Evolutionary conservation across 2,888 invertebrate species (phyloP).

Genomic region (Rugalucina vietnamica): DNA sequence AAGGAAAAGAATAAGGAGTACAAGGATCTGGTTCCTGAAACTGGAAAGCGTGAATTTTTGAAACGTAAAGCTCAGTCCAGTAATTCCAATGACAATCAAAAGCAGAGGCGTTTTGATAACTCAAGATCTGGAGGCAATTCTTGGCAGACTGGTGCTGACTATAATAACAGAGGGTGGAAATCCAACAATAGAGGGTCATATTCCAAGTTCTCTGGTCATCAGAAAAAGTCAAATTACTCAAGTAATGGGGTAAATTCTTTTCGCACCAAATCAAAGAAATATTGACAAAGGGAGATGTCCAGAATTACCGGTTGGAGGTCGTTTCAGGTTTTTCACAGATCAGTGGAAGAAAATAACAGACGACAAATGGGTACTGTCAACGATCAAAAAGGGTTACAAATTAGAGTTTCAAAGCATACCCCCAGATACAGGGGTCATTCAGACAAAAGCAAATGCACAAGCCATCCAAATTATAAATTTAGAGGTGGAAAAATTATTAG

Average conservation of each 20-base stretch:
- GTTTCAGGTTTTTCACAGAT: not conserved
- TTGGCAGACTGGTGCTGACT: not conserved
- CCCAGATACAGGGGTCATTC: constrained; percentile 25
- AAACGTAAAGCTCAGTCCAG: not conserved
- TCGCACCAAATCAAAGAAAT: constrained; percentile 24
- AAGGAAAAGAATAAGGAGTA: constrained; percentile 42
- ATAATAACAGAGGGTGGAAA: not conserved
- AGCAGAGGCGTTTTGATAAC: not conserved
- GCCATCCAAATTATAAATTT: constrained; percentile 19
- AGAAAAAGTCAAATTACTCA: not conserved
- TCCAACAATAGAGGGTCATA: not conserved
- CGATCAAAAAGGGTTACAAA: constrained; percentile 23
- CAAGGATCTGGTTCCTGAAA: constrained; percentile 32
- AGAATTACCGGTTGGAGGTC: constrained; percentile 50
- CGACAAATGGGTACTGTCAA: constrained; percentile 28
- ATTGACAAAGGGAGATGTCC: constrained; percentile 1
- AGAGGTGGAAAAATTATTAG: constrained; percentile 40
- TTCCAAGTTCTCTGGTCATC: not conserved
- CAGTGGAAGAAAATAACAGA: constrained; percentile 35
- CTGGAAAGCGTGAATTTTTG: not conserved
- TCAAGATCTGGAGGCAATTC: no score
- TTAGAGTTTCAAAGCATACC: constrained; percentile 23
- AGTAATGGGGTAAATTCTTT: constrained; percentile 20
- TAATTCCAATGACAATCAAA: not conserved
- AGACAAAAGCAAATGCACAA: constrained; percentile 10